phyloP scores from a whole-genome alignment of 2,113 vertebrate species.

The Microcebus griseorufus region DNA sequence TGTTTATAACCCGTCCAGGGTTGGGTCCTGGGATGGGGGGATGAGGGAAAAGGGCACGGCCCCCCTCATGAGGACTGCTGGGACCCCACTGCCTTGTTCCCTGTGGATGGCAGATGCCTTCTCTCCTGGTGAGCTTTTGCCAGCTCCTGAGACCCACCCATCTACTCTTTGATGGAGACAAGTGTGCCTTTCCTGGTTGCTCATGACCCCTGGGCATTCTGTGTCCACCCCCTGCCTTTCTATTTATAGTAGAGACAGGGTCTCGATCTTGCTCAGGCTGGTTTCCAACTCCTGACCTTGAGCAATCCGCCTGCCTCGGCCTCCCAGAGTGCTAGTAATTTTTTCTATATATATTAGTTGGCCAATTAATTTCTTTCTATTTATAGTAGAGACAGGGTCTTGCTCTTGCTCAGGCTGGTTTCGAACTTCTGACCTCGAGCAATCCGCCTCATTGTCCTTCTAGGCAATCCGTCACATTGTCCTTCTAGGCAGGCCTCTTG shows the following conservation, averaged over 20 bases:
- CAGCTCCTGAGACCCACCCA: not conserved
- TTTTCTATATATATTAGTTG: too few species aligned
- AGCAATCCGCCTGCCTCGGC: too few species aligned
- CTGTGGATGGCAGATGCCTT: not conserved
- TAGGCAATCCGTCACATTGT: not conserved
- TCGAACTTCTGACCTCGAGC: too few species aligned
- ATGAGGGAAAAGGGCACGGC: not conserved
- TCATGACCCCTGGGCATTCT: not conserved
- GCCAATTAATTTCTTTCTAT: too few species aligned
- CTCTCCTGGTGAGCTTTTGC: not conserved
- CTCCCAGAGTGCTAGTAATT: too few species aligned
- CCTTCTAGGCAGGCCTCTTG: not conserved
- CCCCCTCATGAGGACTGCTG: fast-evolving
- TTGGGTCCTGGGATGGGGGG: not conserved
- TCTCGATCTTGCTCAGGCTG: too few species aligned
- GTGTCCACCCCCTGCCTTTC: not conserved
- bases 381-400: too few species aligned
- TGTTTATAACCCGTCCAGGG: not conserved
- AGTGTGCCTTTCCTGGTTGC: not conserved
- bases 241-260: too few species aligned
- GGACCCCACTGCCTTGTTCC: not conserved
- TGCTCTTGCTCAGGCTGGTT: too few species aligned
- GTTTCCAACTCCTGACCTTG: too few species aligned
- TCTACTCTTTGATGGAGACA: not conserved
- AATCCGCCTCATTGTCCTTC: too few species aligned